Conservation (phyloP, 2,113 vertebrate species). For the Tautogolabrus adspersus region DNA sequence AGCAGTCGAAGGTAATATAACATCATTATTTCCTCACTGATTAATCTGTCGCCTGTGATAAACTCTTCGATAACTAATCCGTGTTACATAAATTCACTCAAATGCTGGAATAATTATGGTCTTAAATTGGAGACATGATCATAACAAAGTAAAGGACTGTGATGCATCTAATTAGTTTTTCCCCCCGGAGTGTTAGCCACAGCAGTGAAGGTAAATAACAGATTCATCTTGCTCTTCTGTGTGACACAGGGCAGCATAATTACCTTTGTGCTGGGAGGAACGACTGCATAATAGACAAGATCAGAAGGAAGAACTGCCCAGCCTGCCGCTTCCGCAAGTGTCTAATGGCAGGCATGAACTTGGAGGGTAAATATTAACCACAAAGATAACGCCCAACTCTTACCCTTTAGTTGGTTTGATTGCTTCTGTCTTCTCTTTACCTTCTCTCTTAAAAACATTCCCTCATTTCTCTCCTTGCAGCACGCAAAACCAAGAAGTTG, state of each 20-base stretch:
- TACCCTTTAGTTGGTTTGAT: not conserved
- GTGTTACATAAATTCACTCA: not conserved
- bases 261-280: conserved; percentile 99
- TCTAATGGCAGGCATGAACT: conserved; percentile 98
- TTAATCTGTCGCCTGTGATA: not conserved
- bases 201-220: conserved; percentile 31
- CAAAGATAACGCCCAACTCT: not conserved
- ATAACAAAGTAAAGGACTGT: conserved; percentile 7
- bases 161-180: conserved; percentile 21
- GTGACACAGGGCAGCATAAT: conserved; percentile 93
- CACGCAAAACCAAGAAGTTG: conserved; percentile 94
- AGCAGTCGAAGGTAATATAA: conserved; percentile 84
- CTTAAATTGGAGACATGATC: conserved; percentile 1
- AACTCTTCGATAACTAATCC: not conserved
- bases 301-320: conserved; percentile 97
- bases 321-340: conserved; percentile 98
- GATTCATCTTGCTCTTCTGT: conserved; percentile 35
- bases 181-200: conserved; percentile 11
- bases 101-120: not conserved
- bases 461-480: conserved; percentile 69
- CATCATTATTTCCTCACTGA: not conserved
- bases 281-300: conserved; percentile 99
- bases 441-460: not conserved
- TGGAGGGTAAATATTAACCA: conserved; percentile 88
- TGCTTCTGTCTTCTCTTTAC: not conserved